Percentiles rank a stretch among this genome's conserved stretches.
These are phyloP conservation scores for Coregonus sp. DNA, from an alignment of 2,797 vertebrate species.

Conservation along the genomic window DNA sequence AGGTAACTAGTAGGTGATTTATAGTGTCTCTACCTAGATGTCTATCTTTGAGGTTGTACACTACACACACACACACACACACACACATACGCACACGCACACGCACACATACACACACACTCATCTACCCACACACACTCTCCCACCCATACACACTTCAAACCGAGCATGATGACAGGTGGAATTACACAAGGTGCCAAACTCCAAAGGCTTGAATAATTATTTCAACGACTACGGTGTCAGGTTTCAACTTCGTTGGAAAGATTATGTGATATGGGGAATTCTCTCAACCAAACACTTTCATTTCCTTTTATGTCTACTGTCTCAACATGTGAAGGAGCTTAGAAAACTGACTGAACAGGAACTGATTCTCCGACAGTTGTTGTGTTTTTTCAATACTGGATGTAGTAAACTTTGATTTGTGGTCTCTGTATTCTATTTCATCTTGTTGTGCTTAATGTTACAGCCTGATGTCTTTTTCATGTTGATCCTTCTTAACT, in stretches of 20 bases:
- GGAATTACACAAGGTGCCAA: neutral
- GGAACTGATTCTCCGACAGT: neutral
- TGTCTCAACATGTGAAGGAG: neutral
- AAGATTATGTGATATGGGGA: neutral
- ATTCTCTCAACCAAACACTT: neutral
- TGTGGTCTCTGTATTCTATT: no score
- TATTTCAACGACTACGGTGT: neutral
- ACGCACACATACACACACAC: neutral
- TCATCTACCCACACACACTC: neutral
- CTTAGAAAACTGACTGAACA: neutral
- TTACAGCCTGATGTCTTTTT: neutral
- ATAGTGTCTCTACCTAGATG: no score
- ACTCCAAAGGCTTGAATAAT: neutral
- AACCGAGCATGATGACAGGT: neutral
- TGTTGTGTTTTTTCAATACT: neutral
- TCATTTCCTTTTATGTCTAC: neutral
- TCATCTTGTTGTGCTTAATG: neutral
- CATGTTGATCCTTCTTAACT: no score
- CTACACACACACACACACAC: no score
- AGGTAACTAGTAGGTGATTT: no score
- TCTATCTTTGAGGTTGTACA: neutral
- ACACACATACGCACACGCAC: no score
- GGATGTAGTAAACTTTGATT: neutral
- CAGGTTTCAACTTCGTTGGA: neutral
- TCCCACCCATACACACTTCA: neutral